These are phyloP conservation scores for Cyclophora albipunctata DNA, from an alignment of 2,888 invertebrate species.

Conservation along the genomic window DNA sequence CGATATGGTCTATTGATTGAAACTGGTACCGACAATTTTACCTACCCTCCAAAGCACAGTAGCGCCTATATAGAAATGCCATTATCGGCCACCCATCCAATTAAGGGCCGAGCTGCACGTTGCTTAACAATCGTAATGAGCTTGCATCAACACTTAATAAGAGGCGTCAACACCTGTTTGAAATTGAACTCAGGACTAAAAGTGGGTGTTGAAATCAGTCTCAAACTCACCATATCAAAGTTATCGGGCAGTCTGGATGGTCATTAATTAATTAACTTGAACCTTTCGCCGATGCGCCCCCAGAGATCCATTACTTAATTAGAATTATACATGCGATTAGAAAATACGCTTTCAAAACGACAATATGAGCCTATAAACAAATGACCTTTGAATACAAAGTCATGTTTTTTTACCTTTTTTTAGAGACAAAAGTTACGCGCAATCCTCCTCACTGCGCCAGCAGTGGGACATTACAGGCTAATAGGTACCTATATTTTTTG, in stretches of 20 bases:
- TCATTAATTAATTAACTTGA: slow-evolving; percentile 69
- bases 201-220: slow-evolving; percentile 39
- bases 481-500: too few species aligned
- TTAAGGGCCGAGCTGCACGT: too few species aligned
- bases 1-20: too few species aligned
- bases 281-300: slow-evolving; percentile 63
- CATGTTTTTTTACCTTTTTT: background rate
- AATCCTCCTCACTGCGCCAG: too few species aligned
- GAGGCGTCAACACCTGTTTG: background rate
- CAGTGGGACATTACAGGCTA: too few species aligned
- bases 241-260: slow-evolving; percentile 58
- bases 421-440: too few species aligned
- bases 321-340: slow-evolving; percentile 50
- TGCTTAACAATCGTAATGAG: too few species aligned
- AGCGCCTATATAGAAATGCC: too few species aligned
- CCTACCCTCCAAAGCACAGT: too few species aligned
- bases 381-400: background rate
- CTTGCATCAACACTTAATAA: too few species aligned
- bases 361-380: slow-evolving; percentile 1
- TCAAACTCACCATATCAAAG: slow-evolving; percentile 46
- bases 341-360: slow-evolving; percentile 17
- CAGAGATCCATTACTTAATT: slow-evolving; percentile 68
- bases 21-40: too few species aligned
- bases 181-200: slow-evolving; percentile 7
- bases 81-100: too few species aligned